Base-by-base conservation (phyloP, 2,113 vertebrate species). In the Taurulus bubalis region DNA sequence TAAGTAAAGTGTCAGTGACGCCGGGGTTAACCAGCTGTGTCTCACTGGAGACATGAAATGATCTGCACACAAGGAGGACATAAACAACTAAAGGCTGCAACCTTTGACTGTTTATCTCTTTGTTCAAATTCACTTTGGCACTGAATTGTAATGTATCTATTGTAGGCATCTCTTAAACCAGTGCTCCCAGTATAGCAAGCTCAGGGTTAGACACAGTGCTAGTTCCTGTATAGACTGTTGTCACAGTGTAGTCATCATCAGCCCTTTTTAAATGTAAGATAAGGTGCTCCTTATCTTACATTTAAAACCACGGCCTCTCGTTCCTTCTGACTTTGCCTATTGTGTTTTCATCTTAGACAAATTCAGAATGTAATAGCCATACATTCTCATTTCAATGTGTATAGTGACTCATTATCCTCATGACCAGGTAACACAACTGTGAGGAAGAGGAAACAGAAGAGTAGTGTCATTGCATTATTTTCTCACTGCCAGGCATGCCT, bases 181-280 rank as follows among this genome's bases (percentile, higher is more conserved):
- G 94, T 74, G 75, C 58, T 58, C 22, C 40, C 51, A 73, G 49
- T 68, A 2, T 9, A 8, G 60, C 59, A 79, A 77, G 60, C 9
- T 73, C 28, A 90, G 86, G 12, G 60, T 47, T 32, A 77, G 47
- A 65, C 58, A 22, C 14, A 83, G 79, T 30, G 49, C 30, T 49
- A 87, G 82, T 56, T n/a, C 14, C 55, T 28, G 55, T 28, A 32
- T 24, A 82, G 49, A 34, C 7, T 89, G 80, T 90, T 49, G 26
- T 76, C 82, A 60, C 89, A 87, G 83, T 36, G 77, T 55, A 84
- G 82, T 51, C 34, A 86, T 85, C 88, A 91, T 90, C 77, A 74
- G 91, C 90, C 91, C 91, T 90, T 91, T 94, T 95, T 95, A 94
- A 95, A 95, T 95, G 94, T 95, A 93, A 80, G 38, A 93, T 93